Base-by-base conservation (phyloP, 2,113 vertebrate species). In the Oncorhynchus masou region DNA sequence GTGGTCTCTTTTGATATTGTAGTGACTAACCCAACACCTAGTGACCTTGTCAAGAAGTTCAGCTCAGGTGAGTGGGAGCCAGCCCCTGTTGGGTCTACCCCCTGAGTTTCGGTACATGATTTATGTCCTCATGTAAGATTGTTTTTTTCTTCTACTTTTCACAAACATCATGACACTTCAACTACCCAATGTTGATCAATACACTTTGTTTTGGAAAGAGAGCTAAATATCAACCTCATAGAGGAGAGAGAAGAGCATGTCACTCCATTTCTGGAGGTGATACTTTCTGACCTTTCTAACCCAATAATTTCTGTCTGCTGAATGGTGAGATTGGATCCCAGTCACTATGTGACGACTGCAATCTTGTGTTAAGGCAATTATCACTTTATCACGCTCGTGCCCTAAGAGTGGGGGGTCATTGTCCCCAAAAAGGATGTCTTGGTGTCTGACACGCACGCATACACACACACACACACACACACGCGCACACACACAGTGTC, bases 371-470 rank as follows among this genome's bases (percentile, higher is more conserved):
- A 60, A 74, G 71, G 79, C 74, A 34, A 84, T 91, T 89, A 87
- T 85, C 89, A 88, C 85, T 81, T 84, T 79, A 83, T 74, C 74
- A 67, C 74, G 8, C 64, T 31, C 1, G 19, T 34, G 31, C 54
- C 20, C 20, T 19, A 66, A 68, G 62, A 76, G 31, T 22, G 69
- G 62, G 16, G 15, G 57, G 48, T 80, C 69, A 85, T 90, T 89
- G 89, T 92, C 85, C 78, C 76, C 78, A 75, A 90, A 85, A 91
- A 93, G 93, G 92, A 94, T 92, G 90, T 93, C 90, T 91, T 92
- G 91, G 88, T 93, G 80, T 90, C 90, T 86, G 82, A 67, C 25
- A 25, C 64, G 3, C 25, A 5, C 25, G 3, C 24, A 49, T 39
- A 9, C 7, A 15, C 73, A 49, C 31, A 25, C 60, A 27, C 72